Conservation (phyloP, 2,113 vertebrate genomes). For the Empidonax traillii region DNA sequence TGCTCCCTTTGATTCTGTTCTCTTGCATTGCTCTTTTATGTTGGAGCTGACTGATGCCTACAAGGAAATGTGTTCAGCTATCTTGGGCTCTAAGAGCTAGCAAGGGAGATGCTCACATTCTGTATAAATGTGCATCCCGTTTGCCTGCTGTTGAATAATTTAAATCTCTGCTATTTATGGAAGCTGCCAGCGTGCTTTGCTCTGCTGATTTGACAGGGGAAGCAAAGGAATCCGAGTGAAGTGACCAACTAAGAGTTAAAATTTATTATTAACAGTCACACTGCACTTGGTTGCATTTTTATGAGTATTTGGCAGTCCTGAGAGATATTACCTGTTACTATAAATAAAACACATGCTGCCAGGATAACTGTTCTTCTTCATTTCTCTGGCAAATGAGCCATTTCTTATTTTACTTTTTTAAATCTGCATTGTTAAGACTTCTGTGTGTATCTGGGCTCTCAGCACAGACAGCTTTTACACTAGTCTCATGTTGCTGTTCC, state of each 20-base stretch:
- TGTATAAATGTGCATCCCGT: not conserved
- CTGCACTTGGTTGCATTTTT: not conserved
- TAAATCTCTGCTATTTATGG: slow-evolving; percentile 42
- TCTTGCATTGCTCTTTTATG: slow-evolving; percentile 27
- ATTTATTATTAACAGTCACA: not conserved
- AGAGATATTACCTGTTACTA: slow-evolving; percentile 7
- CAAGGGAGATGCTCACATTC: slow-evolving; percentile 6
- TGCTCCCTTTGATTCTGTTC: slow-evolving; percentile 24
- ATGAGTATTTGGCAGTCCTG: not conserved
- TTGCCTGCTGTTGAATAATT: slow-evolving; percentile 55
- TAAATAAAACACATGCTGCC: not conserved
- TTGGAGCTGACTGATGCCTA: slow-evolving; percentile 29
- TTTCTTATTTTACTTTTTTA: not conserved
- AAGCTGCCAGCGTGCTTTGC: slow-evolving; percentile 20
- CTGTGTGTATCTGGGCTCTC: slow-evolving; percentile 26
- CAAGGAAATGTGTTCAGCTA: slow-evolving; percentile 14
- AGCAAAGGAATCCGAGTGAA: not conserved
- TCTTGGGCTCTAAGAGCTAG: not conserved
- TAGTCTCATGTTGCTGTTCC: not conserved
- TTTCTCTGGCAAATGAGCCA: not conserved
- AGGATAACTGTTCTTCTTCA: not conserved
- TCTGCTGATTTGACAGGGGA: not conserved
- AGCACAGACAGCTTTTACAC: slow-evolving; percentile 22
- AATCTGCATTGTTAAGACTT: not conserved
- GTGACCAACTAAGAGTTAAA: slow-evolving; percentile 29